Percentiles rank a stretch among this genome's conserved stretches.
Evolutionary conservation across 1,140 invertebrate genomes (phyloP).

Genomic region (Samia ricini): DNA sequence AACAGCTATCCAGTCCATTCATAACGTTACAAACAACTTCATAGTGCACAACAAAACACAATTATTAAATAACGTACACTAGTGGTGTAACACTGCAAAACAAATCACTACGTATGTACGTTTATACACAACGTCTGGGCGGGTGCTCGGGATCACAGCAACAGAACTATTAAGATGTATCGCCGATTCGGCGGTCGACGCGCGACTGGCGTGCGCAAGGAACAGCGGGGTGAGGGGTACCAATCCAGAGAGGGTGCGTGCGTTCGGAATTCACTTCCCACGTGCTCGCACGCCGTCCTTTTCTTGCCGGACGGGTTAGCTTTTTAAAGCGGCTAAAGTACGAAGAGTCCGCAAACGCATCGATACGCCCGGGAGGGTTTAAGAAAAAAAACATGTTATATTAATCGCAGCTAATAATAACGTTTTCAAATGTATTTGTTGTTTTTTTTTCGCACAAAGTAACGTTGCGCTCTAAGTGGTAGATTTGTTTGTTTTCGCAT

Average conservation of each 20-base stretch:
- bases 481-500: constrained; percentile 38
- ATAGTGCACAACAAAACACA: constrained; percentile 69
- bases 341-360: constrained; percentile 57
- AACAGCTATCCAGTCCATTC: constrained; percentile 75
- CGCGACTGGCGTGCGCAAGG: constrained; percentile 68
- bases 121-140: constrained; percentile 68
- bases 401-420: constrained; percentile 70
- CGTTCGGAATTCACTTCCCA: constrained; percentile 74
- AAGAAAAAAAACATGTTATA: constrained; percentile 65
- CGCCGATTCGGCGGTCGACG: constrained; percentile 63
- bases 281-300: constrained; percentile 61
- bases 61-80: constrained; percentile 42
- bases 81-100: constrained; percentile 58
- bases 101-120: constrained; percentile 57
- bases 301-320: constrained; percentile 72
- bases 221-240: constrained; percentile 30
- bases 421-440: constrained; percentile 53
- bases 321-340: constrained; percentile 61
- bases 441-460: constrained; percentile 49
- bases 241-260: constrained; percentile 60
- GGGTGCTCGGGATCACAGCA: constrained; percentile 37
- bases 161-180: constrained; percentile 35
- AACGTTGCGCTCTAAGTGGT: constrained; percentile 29
- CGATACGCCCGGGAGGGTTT: constrained; percentile 61
- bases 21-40: constrained; percentile 66